phyloP scores from a whole-genome alignment of 2,888 invertebrate species.

The Melieria crassipennis region DNA sequence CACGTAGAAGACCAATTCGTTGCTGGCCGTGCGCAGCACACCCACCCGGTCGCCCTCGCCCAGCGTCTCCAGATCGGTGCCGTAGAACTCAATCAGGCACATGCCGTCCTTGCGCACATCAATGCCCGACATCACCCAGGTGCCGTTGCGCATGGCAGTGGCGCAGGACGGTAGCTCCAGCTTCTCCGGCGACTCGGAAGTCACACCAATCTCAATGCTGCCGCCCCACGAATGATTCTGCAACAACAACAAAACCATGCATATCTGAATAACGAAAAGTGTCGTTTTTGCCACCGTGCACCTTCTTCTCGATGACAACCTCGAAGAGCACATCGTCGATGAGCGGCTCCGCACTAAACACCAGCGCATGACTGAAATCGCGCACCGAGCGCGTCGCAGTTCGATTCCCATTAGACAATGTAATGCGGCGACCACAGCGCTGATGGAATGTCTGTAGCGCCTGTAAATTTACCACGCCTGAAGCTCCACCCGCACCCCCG shows the following conservation, averaged over 20 bases:
- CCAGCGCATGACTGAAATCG: slow-evolving; percentile 89
- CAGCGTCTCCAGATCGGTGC: slow-evolving; percentile 83
- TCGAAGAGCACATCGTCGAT: slow-evolving; percentile 85
- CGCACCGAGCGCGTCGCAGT: slow-evolving; percentile 83
- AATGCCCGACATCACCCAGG: slow-evolving; percentile 93
- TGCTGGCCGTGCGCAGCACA: slow-evolving; percentile 82
- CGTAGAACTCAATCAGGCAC: slow-evolving; percentile 84
- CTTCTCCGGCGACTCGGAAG: slow-evolving; percentile 74
- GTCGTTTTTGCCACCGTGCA: slow-evolving; percentile 57
- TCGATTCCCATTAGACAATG: slow-evolving; percentile 82
- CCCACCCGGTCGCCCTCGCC: slow-evolving; percentile 86
- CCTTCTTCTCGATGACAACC: slow-evolving; percentile 89
- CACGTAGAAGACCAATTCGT: slow-evolving; percentile 86
- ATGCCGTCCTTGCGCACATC: slow-evolving; percentile 87
- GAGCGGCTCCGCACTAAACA: slow-evolving; percentile 82
- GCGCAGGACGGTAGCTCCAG: slow-evolving; percentile 80
- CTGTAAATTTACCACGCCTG: slow-evolving; percentile 36
- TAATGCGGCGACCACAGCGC: slow-evolving; percentile 86
- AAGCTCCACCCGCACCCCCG: background rate
- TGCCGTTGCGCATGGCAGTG: slow-evolving; percentile 80
- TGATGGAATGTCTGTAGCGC: slow-evolving; percentile 72
- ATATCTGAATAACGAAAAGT: background rate
- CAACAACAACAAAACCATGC: background rate
- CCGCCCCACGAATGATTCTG: slow-evolving; percentile 85
- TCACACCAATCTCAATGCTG: slow-evolving; percentile 80